phyloP scores from a whole-genome alignment of 1,140 invertebrate species.

The Ceratoteleas bidentatus region DNA sequence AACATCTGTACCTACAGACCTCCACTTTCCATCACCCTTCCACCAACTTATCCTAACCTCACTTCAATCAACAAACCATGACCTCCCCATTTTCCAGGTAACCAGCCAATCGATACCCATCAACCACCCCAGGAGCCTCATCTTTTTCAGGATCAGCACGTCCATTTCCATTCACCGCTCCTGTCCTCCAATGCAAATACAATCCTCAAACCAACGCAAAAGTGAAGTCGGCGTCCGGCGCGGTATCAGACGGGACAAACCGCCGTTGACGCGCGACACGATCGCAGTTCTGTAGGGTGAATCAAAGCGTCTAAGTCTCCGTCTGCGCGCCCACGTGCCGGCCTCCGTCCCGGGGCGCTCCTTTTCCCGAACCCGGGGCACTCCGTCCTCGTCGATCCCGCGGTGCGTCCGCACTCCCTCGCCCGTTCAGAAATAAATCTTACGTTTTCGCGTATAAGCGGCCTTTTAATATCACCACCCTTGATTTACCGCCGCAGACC shows the following conservation, averaged over 20 bases:
- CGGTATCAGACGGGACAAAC: constrained; percentile 69
- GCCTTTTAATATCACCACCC: constrained; percentile 79
- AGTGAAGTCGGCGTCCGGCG: constrained; percentile 15
- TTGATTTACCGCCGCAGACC: constrained; percentile 77
- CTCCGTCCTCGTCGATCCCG: constrained; percentile 39
- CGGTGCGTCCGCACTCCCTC: constrained; percentile 30
- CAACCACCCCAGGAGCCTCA: no score
- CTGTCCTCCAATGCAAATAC: neutral
- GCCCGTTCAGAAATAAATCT: constrained; percentile 75
- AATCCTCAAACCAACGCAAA: no score
- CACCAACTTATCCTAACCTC: no score
- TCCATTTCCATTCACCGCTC: no score
- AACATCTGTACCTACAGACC: no score
- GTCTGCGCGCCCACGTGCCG: constrained; percentile 52
- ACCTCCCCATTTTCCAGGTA: no score
- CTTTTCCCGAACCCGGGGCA: constrained; percentile 46
- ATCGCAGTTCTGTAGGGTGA: constrained; percentile 68
- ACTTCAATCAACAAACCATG: no score
- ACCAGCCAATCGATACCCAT: no score
- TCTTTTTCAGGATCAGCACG: no score
- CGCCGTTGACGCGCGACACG: constrained; percentile 66
- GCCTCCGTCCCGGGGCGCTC: constrained; percentile 54
- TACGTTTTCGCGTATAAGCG: constrained; percentile 79
- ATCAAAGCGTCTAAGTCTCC: constrained; percentile 47
- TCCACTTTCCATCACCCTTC: no score